Base-by-base conservation (phyloP, 1,140 invertebrate genomes). In the Tetranychus cinnabarinus region DNA sequence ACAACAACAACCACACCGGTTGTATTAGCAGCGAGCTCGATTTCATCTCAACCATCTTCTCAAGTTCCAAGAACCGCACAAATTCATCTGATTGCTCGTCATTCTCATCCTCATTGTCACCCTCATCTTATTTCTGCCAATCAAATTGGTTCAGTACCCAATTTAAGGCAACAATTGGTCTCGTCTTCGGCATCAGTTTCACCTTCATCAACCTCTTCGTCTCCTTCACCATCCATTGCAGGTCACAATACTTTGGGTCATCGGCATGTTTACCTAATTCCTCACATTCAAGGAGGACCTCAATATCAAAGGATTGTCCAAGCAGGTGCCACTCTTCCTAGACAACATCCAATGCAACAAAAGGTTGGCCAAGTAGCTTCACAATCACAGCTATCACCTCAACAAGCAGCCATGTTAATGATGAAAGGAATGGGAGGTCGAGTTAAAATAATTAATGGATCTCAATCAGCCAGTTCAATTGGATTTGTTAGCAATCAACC, bases 231-330 rank as follows among this genome's bases (percentile, higher is more conserved):
- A 6, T 42, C 39, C 5, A 5, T 10, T 42, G 5, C 39, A 5
- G 39, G 39, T 42, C 39, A 42, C 39, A 42, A 42, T 42, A 42
- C 39, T 6, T 6, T 42, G 10, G 39, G 39, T 42, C 39, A 42
- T 10, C 46, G 59, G 7, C 59, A 60, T 60, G 59, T 60, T 52
- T 60, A 60, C 33, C 36, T 60, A 36, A 52, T 60, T n/a, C 57
- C 37, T 23, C 57, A 58, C 8, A n/a, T 13, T 13, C 59, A 60
- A 37, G 47, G 46, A 15, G 57, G 57, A 35, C 46, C 46, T 39
- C 46, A 52, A 39, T 60, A 50, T 42, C 57, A 59, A 47, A 10
- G 36, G 36, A 13, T n/a, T 13, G 12, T 57, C 13, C 13, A n/a
- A 10, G 13, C 33, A 5, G 56, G 56, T 8, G 56, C 56, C 6